Percentiles rank a stretch among this genome's conserved stretches.
These are phyloP conservation scores for Oncorhynchus gorbuscha DNA, from an alignment of 2,113 vertebrate species.

Conservation along the genomic window DNA sequence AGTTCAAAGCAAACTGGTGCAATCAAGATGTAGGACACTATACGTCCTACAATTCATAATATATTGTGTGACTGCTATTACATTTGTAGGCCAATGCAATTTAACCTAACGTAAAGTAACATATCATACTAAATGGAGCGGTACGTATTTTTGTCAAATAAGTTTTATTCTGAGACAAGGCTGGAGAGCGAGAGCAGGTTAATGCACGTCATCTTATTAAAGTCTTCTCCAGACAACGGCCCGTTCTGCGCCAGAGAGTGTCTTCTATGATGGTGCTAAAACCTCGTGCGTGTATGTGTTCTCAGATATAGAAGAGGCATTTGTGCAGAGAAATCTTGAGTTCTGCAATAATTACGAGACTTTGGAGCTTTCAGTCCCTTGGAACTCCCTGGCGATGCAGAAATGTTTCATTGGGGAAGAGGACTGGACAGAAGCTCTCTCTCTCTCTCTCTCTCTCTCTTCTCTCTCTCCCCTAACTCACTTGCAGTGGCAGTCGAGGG, in stretches of 20 bases:
- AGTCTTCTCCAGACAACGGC: not conserved
- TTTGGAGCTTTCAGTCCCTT: not conserved
- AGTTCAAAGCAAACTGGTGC: no score
- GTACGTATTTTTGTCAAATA: no score
- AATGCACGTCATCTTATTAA: not conserved
- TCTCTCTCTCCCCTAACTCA: no score
- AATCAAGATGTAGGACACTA: no score
- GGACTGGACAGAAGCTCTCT: not conserved
- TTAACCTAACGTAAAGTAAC: no score
- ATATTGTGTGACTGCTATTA: no score
- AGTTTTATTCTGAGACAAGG: no score
- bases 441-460: no score
- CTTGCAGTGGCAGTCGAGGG: no score
- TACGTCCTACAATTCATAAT: no score
- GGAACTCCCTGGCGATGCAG: not conserved
- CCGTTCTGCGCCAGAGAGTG: not conserved
- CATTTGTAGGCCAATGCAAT: no score
- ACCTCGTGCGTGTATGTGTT: not conserved
- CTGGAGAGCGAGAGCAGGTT: not conserved
- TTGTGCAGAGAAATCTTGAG: not conserved
- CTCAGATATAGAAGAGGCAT: not conserved
- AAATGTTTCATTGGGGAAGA: not conserved
- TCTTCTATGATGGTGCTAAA: not conserved
- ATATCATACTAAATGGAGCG: no score
- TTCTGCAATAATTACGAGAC: not conserved